Base-by-base conservation (phyloP, 2,113 vertebrate species). In the Halcyon senegalensis region DNA sequence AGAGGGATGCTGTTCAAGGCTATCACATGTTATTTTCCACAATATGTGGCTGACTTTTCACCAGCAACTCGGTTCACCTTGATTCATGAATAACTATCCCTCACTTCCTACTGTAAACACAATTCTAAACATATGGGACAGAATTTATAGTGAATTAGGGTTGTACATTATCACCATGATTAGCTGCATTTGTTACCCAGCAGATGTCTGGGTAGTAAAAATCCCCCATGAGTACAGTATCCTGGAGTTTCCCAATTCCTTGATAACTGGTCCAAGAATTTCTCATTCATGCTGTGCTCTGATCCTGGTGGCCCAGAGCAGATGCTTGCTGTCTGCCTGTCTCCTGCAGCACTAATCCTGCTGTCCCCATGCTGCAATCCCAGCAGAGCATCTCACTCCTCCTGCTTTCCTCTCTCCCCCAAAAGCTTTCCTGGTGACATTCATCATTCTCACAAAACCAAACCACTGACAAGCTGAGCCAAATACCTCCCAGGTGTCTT, bases 161-260 rank as follows among this genome's bases (percentile, higher is more conserved):
- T 39, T 75, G 70, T 51, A 73, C 62, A 74, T 92, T 96, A 84
- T 67, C 7, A 0, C 69, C 8, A 3, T 93, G 95, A 96, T 97
- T 94, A 97, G 94, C 96, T 82, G 41, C 81, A 58, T 96, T 96
- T 95, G 95, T 95, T 94, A 97, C 78, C 87, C 95, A 84, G 87
- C 96, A 96, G 95, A 94, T 96, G 96, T 96, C 93, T 95, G 89
- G 55, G 87, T 95, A 94, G 89, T 96, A 95, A 94, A 95, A 93
- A 78, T 72, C 66, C 86, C 92, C 94, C 93, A 59, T 23, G 94
- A 85, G 94, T 69, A 93, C 74, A 89, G 84, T 84, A 95, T 94
- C 90, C 89, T 79, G 90, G 94, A 96, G 95, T 79, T 95, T 87
- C 77, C 96, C 86, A 68, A 8, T 83, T 96, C 93, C 84, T 92